phyloP scores from a whole-genome alignment of 1,140 invertebrate genomes.

The Rhyacophila brunnea region DNA sequence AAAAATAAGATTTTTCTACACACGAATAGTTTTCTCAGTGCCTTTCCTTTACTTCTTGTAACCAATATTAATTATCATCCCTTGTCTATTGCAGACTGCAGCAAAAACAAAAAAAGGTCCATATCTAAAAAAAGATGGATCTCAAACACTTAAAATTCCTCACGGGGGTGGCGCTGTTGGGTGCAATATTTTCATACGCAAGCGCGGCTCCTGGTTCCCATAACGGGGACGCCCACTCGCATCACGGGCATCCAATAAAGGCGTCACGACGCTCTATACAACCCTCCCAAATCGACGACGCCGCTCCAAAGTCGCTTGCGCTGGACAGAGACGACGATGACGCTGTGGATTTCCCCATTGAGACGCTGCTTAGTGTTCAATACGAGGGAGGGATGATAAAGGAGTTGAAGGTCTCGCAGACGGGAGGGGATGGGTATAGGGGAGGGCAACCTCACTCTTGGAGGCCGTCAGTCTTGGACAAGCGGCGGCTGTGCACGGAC shows the following conservation, averaged over 20 bases:
- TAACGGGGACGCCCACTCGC: neutral
- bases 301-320: neutral
- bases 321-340: slow-evolving; percentile 4
- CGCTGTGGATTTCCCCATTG: neutral
- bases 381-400: slow-evolving; percentile 22
- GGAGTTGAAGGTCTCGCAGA: slow-evolving; percentile 25
- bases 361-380: slow-evolving; percentile 20
- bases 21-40: too few relatives aligned
- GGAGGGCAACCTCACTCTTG: neutral
- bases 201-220: neutral
- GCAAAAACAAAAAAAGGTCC: too few relatives aligned
- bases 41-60: too few relatives aligned
- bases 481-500: slow-evolving; percentile 42
- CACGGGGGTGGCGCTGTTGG: too few relatives aligned
- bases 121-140: too few relatives aligned
- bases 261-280: too few relatives aligned
- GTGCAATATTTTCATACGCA: neutral
- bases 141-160: too few relatives aligned
- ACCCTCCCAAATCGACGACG: neutral
- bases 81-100: too few relatives aligned
- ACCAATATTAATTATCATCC: too few relatives aligned
- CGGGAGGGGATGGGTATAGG: neutral
- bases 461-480: slow-evolving; percentile 28
- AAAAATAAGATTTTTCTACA: too few relatives aligned
- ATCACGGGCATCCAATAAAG: neutral